phyloP scores from a whole-genome alignment of 2,888 invertebrate species.

The Hirtodrosophila confusa region DNA sequence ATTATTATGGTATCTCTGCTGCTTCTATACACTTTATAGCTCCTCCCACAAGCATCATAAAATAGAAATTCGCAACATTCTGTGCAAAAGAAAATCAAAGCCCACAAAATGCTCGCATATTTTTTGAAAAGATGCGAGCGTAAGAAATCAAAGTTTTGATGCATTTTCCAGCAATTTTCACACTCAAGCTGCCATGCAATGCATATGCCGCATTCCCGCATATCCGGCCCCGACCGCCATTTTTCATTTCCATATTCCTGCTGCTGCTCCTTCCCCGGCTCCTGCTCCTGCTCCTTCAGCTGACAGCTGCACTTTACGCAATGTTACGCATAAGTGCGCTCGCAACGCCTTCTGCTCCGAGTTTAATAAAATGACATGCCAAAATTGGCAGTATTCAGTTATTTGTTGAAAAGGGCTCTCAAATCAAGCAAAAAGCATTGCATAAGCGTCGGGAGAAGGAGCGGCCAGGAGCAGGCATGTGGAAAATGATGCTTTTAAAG shows the following conservation, averaged over 20 bases:
- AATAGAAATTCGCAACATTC: not conserved
- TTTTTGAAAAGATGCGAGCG: constrained; percentile 1
- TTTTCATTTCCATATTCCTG: not conserved
- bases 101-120: not conserved
- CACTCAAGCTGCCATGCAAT: constrained; percentile 72
- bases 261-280: too few species aligned
- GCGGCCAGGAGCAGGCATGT: constrained; percentile 60
- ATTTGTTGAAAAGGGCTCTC: not conserved
- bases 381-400: constrained; percentile 25
- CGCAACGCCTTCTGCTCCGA: constrained; percentile 32
- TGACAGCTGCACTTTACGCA: constrained; percentile 78
- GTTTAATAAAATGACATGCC: constrained; percentile 58
- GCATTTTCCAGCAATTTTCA: constrained; percentile 73
- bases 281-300: constrained; percentile 16
- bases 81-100: not conserved
- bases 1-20: too few species aligned
- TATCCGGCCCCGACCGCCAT: not conserved
- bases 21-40: too few species aligned
- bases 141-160: constrained; percentile 49
- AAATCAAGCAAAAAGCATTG: constrained; percentile 26
- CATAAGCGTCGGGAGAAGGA: constrained; percentile 9
- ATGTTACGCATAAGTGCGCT: constrained; percentile 68
- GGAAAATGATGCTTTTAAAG: constrained; percentile 80
- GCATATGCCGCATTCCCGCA: constrained; percentile 17
- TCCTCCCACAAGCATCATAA: too few species aligned